Base-by-base conservation (phyloP, 1,140 invertebrate species). In the Pollicipes pollicipes region DNA sequence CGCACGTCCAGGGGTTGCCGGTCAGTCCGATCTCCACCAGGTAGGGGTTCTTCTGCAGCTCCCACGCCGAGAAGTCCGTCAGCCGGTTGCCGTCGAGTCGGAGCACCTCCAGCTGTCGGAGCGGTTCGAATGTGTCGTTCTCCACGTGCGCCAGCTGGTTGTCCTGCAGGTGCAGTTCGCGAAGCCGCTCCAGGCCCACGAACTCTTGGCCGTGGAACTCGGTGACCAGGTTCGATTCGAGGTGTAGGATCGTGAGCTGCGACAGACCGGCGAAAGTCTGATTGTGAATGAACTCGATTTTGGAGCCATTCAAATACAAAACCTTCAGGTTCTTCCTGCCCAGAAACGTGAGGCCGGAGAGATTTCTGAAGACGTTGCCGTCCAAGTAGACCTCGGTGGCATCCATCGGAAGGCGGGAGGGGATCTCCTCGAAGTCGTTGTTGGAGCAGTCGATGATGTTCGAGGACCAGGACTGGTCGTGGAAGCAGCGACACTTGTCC, bases 381-480 rank as follows among this genome's bases (percentile, higher is more conserved):
- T 95, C 93, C 68, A 95, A 80, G 77, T 92, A 94, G 30, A 95
- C 80, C 77, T 91, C 88, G 2, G 92, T 93, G 30, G 90, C 88
- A 76, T 95, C 91, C 91, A 95, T 95, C 3, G 93, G 92, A 77
- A 94, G 92, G 80, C 88, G 85, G 45, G 89, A 86, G 6, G 91
- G 91, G 74, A 93, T 81, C 73, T 85, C 84, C 0, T 85, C 82
- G 79, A 93, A 90, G 69, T 86, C 87, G 32, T 87, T 84, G 67
- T 81, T 84, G 16, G 89, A 89, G 77, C 93, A 95, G 78, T 94
- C 91, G 4, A 95, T 91, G 35, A 95, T 88, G 79, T 95, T 95
- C 17, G 90, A 90, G 35, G 88, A 88, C 90, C 91, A 95, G 26
- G 89, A 90, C 77, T 92, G 89, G 79, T 95, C 91, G 77, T 95